Percentiles rank a stretch among this genome's conserved stretches.
Evolutionary conservation across 2,113 vertebrate species (phyloP).

Genomic region (Sphyrna mokarran): DNA sequence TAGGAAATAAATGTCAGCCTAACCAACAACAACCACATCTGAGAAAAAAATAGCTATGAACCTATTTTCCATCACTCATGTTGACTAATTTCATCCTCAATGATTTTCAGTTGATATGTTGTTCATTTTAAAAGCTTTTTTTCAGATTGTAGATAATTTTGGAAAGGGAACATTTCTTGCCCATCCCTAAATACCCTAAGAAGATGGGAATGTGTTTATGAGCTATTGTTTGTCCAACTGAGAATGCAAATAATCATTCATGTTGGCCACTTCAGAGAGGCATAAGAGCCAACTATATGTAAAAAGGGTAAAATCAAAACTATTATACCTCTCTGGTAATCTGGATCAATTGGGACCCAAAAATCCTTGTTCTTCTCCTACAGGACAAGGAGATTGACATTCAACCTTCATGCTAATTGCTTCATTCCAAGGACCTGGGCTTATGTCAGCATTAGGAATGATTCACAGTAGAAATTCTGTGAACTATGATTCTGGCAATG

Average conservation of each 20-base stretch:
- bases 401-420: neutral
- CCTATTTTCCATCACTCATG: neutral
- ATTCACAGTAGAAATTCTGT: neutral
- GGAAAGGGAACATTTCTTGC: neutral
- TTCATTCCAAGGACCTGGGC: neutral
- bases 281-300: neutral
- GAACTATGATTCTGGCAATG: neutral
- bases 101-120: neutral
- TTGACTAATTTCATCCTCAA: neutral
- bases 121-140: neutral
- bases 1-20: no score
- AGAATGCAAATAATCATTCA: neutral
- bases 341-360: neutral
- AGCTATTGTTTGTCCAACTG: neutral
- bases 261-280: neutral
- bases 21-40: no score
- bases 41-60: neutral
- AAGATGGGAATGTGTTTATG: neutral
- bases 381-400: neutral
- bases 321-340: neutral
- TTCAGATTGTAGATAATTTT: neutral
- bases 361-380: neutral
- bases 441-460: neutral
- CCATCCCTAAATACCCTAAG: neutral
- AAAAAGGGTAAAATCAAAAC: neutral